Evolutionary conservation across 1,140 invertebrate species (phyloP), one percentile per base, ranked within the genome.

Genomic region (Drosophila tsacasi): DNA sequence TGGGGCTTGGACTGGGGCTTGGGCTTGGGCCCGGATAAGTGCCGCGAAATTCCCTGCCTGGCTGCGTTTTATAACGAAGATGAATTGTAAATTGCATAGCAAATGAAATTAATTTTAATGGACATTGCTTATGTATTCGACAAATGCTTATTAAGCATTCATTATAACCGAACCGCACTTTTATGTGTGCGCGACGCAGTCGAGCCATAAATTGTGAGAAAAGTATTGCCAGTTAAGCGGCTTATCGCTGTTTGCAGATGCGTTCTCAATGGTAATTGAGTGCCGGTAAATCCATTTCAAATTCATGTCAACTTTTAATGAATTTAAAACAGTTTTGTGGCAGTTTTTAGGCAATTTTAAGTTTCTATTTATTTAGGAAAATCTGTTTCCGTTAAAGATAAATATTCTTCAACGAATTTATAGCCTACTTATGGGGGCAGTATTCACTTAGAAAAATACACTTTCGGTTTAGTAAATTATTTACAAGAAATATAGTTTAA

Each of bases 101-200:
- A 64, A 75, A 71, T 81, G 37, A 66, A 64, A 75, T 79, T 65
- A 75, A 81, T 81, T 80, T 81, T 64, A 83, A 89, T 83, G 76
- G 42, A 57, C 66, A 79, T 79, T 79, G 76, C 76, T 78, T 78
- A 78, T 71, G 74, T 77, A 79, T 63, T 54, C 66, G 65, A 69
- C 62, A 73, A 76, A 69, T 83, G 52, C 55, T 55, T 77, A 77
- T 89, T 79, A 79, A 68, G 76, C 75, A 73, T 76, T 66, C 52
- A 72, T 62, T 80, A 82, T 75, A 74, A 78, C 44, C 66, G 60
- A 79, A 66, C 64, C 49, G 63, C 44, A 71, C 54, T 64, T 76
- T 65, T 60, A 46, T 72, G 57, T 35, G 49, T 55, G 37, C 55
- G 50, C 52, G 9, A 35, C 42, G 13, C 52, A 40, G 35, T 21